A percentile compares a stretch with the other conserved stretches of the same genome.
These are phyloP conservation scores for Volucella inflata DNA, from an alignment of 2,888 invertebrate species.

Conservation along the genomic window DNA sequence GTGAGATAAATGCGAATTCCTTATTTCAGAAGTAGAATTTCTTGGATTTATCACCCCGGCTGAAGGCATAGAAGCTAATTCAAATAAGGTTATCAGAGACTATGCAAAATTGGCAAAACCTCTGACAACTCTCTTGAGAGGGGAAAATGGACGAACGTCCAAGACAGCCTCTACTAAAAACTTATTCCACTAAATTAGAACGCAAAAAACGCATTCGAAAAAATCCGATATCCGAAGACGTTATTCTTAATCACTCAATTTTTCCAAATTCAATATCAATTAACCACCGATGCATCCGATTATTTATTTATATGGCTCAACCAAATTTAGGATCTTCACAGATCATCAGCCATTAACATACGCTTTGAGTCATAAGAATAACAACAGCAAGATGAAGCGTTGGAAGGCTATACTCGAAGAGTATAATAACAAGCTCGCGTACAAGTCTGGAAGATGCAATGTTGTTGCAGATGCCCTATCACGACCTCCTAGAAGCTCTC, in stretches of 20 bases:
- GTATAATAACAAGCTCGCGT: no score
- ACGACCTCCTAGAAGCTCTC: no score
- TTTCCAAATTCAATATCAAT: slow-evolving; percentile 25
- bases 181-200: neutral
- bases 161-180: neutral
- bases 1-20: slow-evolving; percentile 56
- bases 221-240: slow-evolving; percentile 4
- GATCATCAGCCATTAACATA: slow-evolving; percentile 11
- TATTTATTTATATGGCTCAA: neutral
- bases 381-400: no score
- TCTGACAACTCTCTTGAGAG: slow-evolving; percentile 34
- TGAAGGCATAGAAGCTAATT: slow-evolving; percentile 64
- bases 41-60: slow-evolving; percentile 77
- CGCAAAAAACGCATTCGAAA: slow-evolving; percentile 2
- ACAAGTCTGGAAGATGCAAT: no score
- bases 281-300: slow-evolving; percentile 35
- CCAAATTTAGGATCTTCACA: slow-evolving; percentile 30
- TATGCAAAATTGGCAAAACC: slow-evolving; percentile 27
- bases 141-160: neutral
- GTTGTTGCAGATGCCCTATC: no score
- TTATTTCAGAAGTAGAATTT: slow-evolving; percentile 61
- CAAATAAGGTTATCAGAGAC: slow-evolving; percentile 20
- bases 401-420: no score
- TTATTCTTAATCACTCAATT: slow-evolving; percentile 34
- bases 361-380: no score